Evolutionary conservation across 2,113 vertebrate species (phyloP).

Genomic region (Glaucomys volans): DNA sequence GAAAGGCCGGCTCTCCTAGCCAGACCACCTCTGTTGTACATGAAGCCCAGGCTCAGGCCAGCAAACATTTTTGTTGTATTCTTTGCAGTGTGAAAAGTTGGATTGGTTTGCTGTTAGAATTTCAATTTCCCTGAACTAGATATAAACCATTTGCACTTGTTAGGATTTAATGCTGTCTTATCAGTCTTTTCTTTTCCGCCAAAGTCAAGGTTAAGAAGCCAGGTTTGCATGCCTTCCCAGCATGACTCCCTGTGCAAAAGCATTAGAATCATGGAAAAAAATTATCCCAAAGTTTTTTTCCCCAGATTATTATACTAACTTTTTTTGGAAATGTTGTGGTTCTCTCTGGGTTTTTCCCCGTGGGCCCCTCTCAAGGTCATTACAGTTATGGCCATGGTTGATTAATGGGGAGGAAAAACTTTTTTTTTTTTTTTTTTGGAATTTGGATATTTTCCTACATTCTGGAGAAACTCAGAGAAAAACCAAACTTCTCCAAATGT

Average conservation of each 20-base stretch:
- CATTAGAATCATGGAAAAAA: neutral
- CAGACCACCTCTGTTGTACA: neutral
- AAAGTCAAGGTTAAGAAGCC: slow-evolving; percentile 52
- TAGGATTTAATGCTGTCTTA: slow-evolving; percentile 42
- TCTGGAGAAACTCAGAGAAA: slow-evolving; percentile 45
- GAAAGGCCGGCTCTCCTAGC: neutral
- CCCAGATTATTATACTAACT: slow-evolving; percentile 37
- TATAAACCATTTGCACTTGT: slow-evolving; percentile 61
- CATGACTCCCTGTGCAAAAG: slow-evolving; percentile 36
- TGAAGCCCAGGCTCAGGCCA: neutral
- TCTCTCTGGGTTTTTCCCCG: slow-evolving; percentile 37
- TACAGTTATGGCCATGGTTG: slow-evolving; percentile 22
- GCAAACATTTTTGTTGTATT: neutral
- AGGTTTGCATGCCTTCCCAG: slow-evolving; percentile 46
- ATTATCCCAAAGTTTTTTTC: neutral
- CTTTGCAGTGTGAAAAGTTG: slow-evolving; percentile 55
- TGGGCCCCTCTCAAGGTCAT: slow-evolving; percentile 40
- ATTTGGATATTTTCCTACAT: slow-evolving; percentile 44
- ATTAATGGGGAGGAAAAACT: neutral
- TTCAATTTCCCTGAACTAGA: slow-evolving; percentile 55
- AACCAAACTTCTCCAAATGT: neutral
- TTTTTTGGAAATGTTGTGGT: slow-evolving; percentile 52
- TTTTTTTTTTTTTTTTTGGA: neutral
- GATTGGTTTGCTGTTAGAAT: slow-evolving; percentile 28
- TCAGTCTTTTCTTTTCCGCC: slow-evolving; percentile 60